Evolutionary conservation across 2,888 invertebrate species (phyloP).

Genomic region (Andrena bucephala): DNA sequence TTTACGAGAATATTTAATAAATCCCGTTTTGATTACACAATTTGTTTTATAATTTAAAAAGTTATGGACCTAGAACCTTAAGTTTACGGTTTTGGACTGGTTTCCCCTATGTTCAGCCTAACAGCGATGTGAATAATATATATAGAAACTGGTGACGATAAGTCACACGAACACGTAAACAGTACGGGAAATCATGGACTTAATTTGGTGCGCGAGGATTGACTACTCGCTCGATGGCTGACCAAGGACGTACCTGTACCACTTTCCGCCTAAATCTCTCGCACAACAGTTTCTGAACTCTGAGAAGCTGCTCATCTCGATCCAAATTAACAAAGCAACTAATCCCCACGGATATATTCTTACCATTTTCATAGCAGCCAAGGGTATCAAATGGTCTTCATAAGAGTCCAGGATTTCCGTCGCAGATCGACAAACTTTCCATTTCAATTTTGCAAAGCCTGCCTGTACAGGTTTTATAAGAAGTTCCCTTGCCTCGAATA

Average conservation of each 20-base stretch:
- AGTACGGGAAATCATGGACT: no score
- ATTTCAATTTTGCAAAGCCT: not conserved
- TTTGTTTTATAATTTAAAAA: no score
- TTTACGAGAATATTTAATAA: no score
- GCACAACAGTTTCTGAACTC: not conserved
- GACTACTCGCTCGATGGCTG: not conserved
- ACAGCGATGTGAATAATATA: no score
- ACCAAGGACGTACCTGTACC: not conserved
- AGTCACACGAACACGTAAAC: no score
- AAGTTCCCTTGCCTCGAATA: not conserved
- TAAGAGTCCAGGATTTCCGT: not conserved
- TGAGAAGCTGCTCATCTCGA: not conserved
- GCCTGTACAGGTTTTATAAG: not conserved
- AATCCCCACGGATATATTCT: not conserved
- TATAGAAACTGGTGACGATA: no score
- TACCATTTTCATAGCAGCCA: not conserved
- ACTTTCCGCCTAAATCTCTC: not conserved
- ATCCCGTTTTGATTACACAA: no score
- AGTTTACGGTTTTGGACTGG: no score
- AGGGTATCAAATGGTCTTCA: not conserved
- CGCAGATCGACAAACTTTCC: not conserved
- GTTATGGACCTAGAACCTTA: no score
- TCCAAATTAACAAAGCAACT: not conserved
- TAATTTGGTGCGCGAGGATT: no score
- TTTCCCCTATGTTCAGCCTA: no score